Evolutionary conservation across 2,888 invertebrate genomes (phyloP).

Genomic region (Adelphocoris suturalis): DNA sequence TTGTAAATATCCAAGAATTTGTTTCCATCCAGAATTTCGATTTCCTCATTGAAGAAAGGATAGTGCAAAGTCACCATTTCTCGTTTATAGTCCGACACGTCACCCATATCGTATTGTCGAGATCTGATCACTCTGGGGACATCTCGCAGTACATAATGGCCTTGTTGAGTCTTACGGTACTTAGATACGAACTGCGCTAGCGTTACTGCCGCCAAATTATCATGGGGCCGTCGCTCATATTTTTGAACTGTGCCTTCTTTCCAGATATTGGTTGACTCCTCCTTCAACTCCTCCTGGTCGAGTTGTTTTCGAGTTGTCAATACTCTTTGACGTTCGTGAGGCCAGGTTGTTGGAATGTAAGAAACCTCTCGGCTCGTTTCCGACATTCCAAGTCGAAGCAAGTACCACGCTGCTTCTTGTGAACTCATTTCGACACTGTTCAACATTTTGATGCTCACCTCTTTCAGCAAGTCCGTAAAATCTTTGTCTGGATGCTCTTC

Average conservation of each 20-base stretch:
- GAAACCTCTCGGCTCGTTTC: slow-evolving; percentile 55
- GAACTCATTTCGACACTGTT: no score
- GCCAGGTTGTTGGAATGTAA: slow-evolving; percentile 72
- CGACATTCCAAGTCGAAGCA: slow-evolving; percentile 62
- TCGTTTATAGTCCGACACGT: neutral
- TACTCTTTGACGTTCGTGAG: slow-evolving; percentile 77
- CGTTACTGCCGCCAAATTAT: neutral
- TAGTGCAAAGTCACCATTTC: no score
- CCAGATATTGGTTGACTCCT: no score
- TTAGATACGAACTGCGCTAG: slow-evolving; percentile 37
- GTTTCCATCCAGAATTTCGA: slow-evolving; percentile 69
- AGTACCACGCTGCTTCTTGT: no score
- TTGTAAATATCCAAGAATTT: slow-evolving; percentile 36
- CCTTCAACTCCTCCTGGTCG: no score
- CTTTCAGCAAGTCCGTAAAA: no score
- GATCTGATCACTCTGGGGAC: slow-evolving; percentile 6
- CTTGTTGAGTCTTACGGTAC: slow-evolving; percentile 77
- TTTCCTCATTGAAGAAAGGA: slow-evolving; percentile 44
- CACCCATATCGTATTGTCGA: slow-evolving; percentile 24
- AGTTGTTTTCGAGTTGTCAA: no score
- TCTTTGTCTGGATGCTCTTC: no score
- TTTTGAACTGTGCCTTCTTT: slow-evolving; percentile 46
- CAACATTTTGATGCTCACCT: no score
- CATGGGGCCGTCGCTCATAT: slow-evolving; percentile 42
- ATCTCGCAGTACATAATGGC: neutral